Base-by-base conservation (phyloP, 1,140 invertebrate genomes). In the Achatina immaculata region DNA sequence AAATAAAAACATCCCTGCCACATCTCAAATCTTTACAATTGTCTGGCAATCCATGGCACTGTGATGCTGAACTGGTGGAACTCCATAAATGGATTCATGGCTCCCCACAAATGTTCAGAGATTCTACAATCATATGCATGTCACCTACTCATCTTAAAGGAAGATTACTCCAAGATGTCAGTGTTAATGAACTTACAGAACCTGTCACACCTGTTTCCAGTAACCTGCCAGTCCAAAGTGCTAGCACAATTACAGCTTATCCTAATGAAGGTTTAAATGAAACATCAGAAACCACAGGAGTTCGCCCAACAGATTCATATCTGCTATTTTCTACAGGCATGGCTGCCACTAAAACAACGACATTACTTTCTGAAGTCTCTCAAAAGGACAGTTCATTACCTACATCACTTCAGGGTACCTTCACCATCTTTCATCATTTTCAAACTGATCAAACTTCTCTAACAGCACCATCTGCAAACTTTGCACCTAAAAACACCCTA, bases 1-100 rank as follows among this genome's bases (percentile, higher is more conserved):
- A 93, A 80, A 91, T 95, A 78, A 93, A 93, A 48, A 92, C 90
- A 40, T 90, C 95, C 24, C 91, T 94, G 81, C 94, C 94, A 0
- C 93, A 95, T 85, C 87, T 96, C 11, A 83, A 88, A 48, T 80
- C 84, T 11, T 81, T 92, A 21, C 88, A 90, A 75, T 66, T 92
- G 51, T 85, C 88, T 73, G 90, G 88, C 40, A 92, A 92, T 83
- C 82, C 85, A 14, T 92, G 92, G 91, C 83, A 90, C 71, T 93
- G 92, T 79, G 84, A 88, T 40, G 45, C 83, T 43, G 55, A 83
- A 1, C 86, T 92, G 11, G 51, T 87, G 31, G 90, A 87, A 88
- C 80, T 91, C n/a, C 83, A 82, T 11, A 81, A 86, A 28, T 91
- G 90, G 90, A 87, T 91, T 38, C 83, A 86, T 11, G 76, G 81